Base-by-base conservation (phyloP, 2,797 vertebrate species). In the Esox lucius region DNA sequence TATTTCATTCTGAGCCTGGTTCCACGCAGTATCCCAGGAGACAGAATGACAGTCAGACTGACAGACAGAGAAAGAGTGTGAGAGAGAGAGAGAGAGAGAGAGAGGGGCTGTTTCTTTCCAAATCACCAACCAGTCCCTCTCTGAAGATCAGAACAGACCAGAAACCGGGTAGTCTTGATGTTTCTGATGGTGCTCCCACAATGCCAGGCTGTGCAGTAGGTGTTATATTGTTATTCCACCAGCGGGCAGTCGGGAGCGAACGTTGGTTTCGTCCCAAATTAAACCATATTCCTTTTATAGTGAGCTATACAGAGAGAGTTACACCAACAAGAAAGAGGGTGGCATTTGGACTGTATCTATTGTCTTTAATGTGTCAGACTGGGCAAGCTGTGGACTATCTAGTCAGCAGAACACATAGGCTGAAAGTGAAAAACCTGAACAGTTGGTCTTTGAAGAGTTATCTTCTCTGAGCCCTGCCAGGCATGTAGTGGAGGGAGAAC, bases 291-390 rank as follows among this genome's bases (percentile, higher is more conserved):
- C 51, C 51, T n/a, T 53, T 53, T n/a, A 53, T 17, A 53, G 51
- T 7, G 1, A 46, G 42, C 42, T 2, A 46, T 2, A 46, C 42
- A 46, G 9, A 46, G 9, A 13, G 42, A 46, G 42, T 46, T 46
- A 46, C 9, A 46, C 42, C 1, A 13, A 46, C 42, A 13, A 13
- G 42, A 13, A 11, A 46, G 42, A 46, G 42, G 42, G 42, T 46
- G 42, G 42, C 42, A 46, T 46, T 46, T 46, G 42, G 42, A 46
- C 88, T 86, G 83, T 86, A 90, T 79, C 85, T 84, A 78, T 48
- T 86, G 84, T 88, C 83, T 91, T 91, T 90, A 85, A 89, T 89
- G 87, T 89, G 88, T 91, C 90, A 88, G 15, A 72, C n/a, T 53
- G 39, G 49, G 16, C 33, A 75, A 53, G 46, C 31, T 69, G 72